A percentile compares a stretch with the other conserved stretches of the same genome.
Conservation (phyloP, 2,888 invertebrate species). For the Brachypalpus laphriformis region DNA sequence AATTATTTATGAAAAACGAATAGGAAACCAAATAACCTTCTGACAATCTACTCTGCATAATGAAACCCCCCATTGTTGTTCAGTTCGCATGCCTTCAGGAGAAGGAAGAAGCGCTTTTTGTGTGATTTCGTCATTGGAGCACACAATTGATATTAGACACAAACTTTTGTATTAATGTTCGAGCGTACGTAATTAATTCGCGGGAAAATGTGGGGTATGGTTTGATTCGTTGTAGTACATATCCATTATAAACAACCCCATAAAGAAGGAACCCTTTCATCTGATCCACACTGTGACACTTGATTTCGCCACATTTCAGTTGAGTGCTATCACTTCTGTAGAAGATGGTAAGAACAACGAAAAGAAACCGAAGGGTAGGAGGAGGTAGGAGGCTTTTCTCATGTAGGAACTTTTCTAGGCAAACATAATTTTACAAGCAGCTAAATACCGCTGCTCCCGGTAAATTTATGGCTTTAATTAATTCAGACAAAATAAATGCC, state of each 20-base stretch:
- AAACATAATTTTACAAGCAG: slow-evolving; percentile 46
- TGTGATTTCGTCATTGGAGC: slow-evolving; percentile 30
- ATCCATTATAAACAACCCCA: slow-evolving; percentile 8
- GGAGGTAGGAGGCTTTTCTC: background rate
- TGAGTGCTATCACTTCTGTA: background rate
- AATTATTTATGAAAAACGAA: background rate
- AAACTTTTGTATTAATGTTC: slow-evolving; percentile 33
- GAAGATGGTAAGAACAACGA: background rate
- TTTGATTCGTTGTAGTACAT: slow-evolving; percentile 7
- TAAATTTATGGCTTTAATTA: slow-evolving; percentile 71
- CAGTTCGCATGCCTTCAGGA: slow-evolving; percentile 17
- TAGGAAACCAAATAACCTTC: background rate
- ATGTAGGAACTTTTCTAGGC: slow-evolving; percentile 21
- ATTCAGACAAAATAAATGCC: slow-evolving; percentile 51
- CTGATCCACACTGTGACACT: slow-evolving; percentile 38
- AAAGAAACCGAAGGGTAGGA: background rate
- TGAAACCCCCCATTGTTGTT: slow-evolving; percentile 35
- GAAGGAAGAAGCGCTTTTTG: slow-evolving; percentile 26
- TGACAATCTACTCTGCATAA: slow-evolving; percentile 34
- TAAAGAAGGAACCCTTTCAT: slow-evolving; percentile 40
- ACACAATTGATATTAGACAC: slow-evolving; percentile 46
- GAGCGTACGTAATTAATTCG: slow-evolving; percentile 46
- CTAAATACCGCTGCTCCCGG: slow-evolving; percentile 48
- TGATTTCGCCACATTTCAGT: slow-evolving; percentile 24
- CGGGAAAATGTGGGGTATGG: background rate